phyloP scores from a whole-genome alignment of 2,888 invertebrate genomes.

The Agonum fuliginosum region DNA sequence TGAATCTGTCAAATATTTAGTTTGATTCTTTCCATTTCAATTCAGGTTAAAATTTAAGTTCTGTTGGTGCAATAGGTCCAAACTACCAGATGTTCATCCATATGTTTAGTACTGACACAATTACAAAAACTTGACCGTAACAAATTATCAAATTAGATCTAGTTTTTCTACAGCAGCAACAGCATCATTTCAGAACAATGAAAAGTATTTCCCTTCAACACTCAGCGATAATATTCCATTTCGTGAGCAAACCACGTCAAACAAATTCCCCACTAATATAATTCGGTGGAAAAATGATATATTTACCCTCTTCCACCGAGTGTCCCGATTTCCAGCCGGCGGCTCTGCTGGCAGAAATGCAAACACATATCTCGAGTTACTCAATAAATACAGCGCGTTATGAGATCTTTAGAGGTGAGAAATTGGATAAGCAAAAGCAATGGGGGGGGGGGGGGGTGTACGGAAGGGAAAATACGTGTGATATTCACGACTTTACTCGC shows the following conservation, averaged over 20 bases:
- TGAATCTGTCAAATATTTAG: too few relatives aligned
- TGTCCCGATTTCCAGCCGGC: slow-evolving; percentile 1
- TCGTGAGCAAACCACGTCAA: not conserved
- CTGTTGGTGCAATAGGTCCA: too few relatives aligned
- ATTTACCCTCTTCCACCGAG: slow-evolving; percentile 21
- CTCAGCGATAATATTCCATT: too few relatives aligned
- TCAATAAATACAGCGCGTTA: slow-evolving; percentile 48
- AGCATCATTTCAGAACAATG: too few relatives aligned
- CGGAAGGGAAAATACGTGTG: slow-evolving; percentile 40
- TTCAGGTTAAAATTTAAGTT: too few relatives aligned
- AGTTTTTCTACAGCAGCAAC: too few relatives aligned
- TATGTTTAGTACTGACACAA: too few relatives aligned
- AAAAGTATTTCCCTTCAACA: too few relatives aligned
- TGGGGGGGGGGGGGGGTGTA: not conserved
- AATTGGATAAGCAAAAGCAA: slow-evolving; percentile 36
- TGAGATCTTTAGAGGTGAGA: slow-evolving; percentile 55
- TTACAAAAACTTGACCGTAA: too few relatives aligned
- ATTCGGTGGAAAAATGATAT: slow-evolving; percentile 41
- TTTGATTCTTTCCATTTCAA: too few relatives aligned
- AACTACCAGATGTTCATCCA: too few relatives aligned
- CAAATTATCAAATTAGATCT: too few relatives aligned
- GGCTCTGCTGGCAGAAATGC: not conserved
- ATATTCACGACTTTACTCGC: slow-evolving; percentile 25
- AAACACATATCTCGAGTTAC: slow-evolving; percentile 49
- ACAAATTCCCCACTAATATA: slow-evolving; percentile 36